These are phyloP conservation scores for Acleris sparsana DNA, from an alignment of 2,888 invertebrate genomes.

Conservation along the genomic window DNA sequence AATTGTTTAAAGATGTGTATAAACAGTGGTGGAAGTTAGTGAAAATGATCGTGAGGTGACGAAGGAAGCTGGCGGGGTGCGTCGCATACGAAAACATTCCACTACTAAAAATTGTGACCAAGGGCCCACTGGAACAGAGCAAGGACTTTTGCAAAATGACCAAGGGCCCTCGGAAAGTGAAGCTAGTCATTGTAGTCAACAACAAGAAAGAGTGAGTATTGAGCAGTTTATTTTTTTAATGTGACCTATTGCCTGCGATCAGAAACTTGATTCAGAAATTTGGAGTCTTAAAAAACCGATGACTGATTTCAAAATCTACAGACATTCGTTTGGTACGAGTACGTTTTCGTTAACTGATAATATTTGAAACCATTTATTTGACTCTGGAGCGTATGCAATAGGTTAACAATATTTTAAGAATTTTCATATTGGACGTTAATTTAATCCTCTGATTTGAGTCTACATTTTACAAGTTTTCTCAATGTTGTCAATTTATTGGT, in stretches of 20 bases:
- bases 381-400: too few relatives aligned
- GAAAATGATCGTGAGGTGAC: constrained; percentile 75
- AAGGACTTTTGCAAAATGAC: constrained; percentile 82
- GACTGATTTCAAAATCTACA: too few relatives aligned
- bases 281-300: too few relatives aligned
- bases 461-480: too few relatives aligned
- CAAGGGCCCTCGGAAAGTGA: constrained; percentile 84
- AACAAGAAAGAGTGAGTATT: constrained; percentile 83
- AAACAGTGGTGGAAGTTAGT: constrained; percentile 57
- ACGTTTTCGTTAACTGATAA: too few relatives aligned
- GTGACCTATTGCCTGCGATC: not conserved
- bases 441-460: too few relatives aligned
- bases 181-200: constrained; percentile 84
- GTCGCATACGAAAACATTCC: constrained; percentile 72
- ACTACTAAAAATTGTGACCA: constrained; percentile 77
- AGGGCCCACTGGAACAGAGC: constrained; percentile 76
- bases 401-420: too few relatives aligned
- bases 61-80: constrained; percentile 51
- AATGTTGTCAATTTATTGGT: too few relatives aligned
- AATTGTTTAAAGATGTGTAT: constrained; percentile 54
- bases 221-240: constrained; percentile 15
- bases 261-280: too few relatives aligned
- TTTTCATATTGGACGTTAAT: too few relatives aligned
- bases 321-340: too few relatives aligned
- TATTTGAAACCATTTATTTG: too few relatives aligned